These are phyloP conservation scores for Amphiprion clarkii DNA, from an alignment of 2,797 vertebrate species.

Conservation along the genomic window DNA sequence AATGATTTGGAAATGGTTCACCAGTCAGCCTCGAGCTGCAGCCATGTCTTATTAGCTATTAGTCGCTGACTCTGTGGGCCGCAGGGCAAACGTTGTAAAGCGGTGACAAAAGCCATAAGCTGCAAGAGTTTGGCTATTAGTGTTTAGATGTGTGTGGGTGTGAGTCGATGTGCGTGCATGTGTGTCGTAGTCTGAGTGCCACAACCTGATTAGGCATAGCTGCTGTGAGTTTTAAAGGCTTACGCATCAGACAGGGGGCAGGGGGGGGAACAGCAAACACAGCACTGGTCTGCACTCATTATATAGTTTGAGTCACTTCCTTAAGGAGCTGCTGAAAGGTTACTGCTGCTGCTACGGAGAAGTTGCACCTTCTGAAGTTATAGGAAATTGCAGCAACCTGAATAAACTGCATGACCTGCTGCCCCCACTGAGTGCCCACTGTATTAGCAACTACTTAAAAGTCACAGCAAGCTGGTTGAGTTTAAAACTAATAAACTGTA, in stretches of 20 bases:
- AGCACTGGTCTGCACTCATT: neutral
- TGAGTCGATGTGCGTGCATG: constrained; percentile 9
- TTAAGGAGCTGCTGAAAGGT: neutral
- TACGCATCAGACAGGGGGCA: constrained; percentile 20
- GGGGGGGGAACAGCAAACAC: neutral
- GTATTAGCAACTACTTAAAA: neutral
- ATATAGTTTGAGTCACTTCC: constrained; percentile 6
- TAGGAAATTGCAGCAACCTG: neutral
- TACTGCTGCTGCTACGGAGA: neutral
- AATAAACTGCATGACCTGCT: neutral
- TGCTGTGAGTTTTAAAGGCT: constrained; percentile 38
- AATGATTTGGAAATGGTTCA: constrained; percentile 38
- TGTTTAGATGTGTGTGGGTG: constrained; percentile 10
- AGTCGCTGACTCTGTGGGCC: constrained; percentile 34
- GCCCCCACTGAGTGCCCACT: neutral
- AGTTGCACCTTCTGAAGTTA: neutral
- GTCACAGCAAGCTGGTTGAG: neutral
- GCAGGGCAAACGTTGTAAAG: constrained; percentile 31
- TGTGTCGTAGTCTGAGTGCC: constrained; percentile 12
- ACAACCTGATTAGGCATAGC: constrained; percentile 52
- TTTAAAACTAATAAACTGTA: no score
- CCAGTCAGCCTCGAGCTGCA: constrained; percentile 34
- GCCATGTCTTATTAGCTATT: constrained; percentile 37
- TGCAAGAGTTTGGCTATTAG: constrained; percentile 9
- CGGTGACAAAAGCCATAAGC: constrained; percentile 38